phyloP scores from a whole-genome alignment of 2,113 vertebrate species.

The Neotoma lepida region DNA sequence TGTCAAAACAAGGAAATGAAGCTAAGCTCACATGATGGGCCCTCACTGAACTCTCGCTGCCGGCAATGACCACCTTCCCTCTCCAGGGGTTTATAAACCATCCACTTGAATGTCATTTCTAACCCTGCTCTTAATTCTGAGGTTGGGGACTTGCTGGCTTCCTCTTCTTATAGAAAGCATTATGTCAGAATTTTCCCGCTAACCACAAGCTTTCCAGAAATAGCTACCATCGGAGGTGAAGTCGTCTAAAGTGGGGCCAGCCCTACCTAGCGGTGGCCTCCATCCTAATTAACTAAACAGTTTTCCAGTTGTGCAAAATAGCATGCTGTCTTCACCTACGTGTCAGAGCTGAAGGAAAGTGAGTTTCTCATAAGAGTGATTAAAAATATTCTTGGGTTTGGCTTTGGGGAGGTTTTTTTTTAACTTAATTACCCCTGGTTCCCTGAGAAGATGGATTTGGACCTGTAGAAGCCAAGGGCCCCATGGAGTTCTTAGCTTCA shows the following conservation, averaged over 20 bases:
- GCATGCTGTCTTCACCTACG: neutral
- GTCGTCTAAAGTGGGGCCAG: neutral
- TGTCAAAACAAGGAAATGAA: slow-evolving; percentile 76
- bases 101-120: neutral
- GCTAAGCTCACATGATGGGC: slow-evolving; percentile 45
- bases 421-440: neutral
- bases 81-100: slow-evolving; percentile 50
- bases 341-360: neutral
- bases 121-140: neutral
- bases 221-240: rapidly evolving
- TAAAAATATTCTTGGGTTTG: neutral
- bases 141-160: neutral
- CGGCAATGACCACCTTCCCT: slow-evolving; percentile 42
- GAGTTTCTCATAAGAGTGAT: neutral
- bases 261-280: neutral
- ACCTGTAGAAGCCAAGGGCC: neutral
- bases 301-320: neutral
- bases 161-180: neutral
- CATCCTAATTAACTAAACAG: neutral
- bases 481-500: neutral
- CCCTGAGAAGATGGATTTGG: neutral
- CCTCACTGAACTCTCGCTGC: slow-evolving; percentile 30
- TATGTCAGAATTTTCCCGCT: neutral
- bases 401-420: neutral
- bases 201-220: neutral